phyloP scores from a whole-genome alignment of 2,888 invertebrate species.

The Acanthopleura granulata region DNA sequence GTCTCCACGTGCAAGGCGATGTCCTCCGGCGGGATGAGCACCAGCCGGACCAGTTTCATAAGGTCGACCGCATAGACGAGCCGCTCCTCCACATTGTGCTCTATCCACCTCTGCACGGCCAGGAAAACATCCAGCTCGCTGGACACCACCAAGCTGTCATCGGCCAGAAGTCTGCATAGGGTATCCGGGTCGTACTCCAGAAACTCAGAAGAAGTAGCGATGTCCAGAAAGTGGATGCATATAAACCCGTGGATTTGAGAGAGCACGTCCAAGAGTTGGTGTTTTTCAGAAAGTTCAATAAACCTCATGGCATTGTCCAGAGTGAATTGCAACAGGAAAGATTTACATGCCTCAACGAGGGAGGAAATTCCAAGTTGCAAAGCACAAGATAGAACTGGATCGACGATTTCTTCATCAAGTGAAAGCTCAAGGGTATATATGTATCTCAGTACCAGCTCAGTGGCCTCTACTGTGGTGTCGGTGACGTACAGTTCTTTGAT shows the following conservation, averaged over 20 bases:
- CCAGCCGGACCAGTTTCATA: conserved; percentile 45
- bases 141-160: conserved; percentile 38
- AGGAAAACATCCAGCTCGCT: conserved; percentile 51
- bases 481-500: conserved; percentile 38
- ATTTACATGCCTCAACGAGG: conserved; percentile 36
- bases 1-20: conserved; percentile 48
- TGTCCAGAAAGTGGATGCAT: conserved; percentile 37
- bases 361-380: conserved; percentile 40
- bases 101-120: conserved; percentile 53
- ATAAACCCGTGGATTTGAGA: conserved; percentile 35
- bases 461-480: conserved; percentile 34
- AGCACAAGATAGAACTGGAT: conserved; percentile 43
- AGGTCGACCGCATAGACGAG: conserved; percentile 39
- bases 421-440: conserved; percentile 50
- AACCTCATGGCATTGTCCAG: conserved; percentile 39
- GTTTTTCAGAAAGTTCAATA: conserved; percentile 42
- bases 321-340: conserved; percentile 36
- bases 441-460: conserved; percentile 42
- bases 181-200: conserved; percentile 35
- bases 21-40: conserved; percentile 46
- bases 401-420: conserved; percentile 41
- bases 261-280: conserved; percentile 39
- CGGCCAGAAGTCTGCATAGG: conserved; percentile 41
- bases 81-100: conserved; percentile 43
- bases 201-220: conserved; percentile 40